phyloP scores from a whole-genome alignment of 2,113 vertebrate species.

The Antigone vipio region DNA sequence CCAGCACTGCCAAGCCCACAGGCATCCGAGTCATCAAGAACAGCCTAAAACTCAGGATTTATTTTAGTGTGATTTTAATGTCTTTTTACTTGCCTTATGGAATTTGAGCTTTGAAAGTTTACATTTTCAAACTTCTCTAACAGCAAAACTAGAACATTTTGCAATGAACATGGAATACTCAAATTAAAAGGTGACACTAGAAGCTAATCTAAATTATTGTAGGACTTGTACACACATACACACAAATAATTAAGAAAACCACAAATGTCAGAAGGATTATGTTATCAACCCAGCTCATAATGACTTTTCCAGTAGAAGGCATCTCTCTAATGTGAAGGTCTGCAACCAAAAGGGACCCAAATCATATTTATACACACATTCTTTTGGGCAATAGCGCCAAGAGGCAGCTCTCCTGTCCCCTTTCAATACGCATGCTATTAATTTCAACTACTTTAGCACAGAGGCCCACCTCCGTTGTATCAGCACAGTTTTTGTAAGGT shows the following conservation, averaged over 20 bases:
- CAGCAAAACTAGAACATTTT: not conserved
- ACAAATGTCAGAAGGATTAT: not conserved
- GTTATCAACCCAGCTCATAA: not conserved
- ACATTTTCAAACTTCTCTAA: not conserved
- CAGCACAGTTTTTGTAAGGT: not conserved
- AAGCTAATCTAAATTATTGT: not conserved
- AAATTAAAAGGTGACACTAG: not conserved
- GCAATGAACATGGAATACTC: not conserved
- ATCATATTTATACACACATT: not conserved
- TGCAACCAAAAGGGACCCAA: not conserved
- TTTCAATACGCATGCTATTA: not conserved
- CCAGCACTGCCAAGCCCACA: slow-evolving; percentile 21
- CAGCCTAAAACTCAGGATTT: not conserved
- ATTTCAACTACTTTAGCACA: not conserved
- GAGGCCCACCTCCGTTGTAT: not conserved
- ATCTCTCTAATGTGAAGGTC: not conserved
- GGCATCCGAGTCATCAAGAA: slow-evolving; percentile 1
- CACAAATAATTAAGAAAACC: not conserved
- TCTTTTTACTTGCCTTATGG: not conserved
- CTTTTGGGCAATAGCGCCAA: not conserved
- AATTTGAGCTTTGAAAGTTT: not conserved
- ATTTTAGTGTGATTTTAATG: not conserved
- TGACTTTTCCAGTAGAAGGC: not conserved
- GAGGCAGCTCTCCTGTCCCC: not conserved
- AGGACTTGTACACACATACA: not conserved